These are phyloP conservation scores for Sesia bembeciformis DNA, from an alignment of 2,888 invertebrate genomes.

Conservation along the genomic window DNA sequence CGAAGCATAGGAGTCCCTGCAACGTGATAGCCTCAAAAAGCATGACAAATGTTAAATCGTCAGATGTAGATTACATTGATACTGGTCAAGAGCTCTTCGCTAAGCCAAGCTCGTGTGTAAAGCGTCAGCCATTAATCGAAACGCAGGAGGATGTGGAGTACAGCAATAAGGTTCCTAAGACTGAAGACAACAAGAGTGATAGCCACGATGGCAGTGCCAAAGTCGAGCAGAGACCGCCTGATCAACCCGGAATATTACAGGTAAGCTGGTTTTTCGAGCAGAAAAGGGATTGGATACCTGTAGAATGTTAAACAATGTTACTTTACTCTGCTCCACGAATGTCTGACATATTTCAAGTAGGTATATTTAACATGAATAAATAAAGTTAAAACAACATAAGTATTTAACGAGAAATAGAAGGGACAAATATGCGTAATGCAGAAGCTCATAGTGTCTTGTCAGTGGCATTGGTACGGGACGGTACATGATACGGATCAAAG, in stretches of 20 bases:
- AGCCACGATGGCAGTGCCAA: constrained; percentile 29
- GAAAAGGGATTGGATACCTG: no score
- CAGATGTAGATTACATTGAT: constrained; percentile 58
- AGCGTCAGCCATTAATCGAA: constrained; percentile 64
- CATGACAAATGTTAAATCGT: constrained; percentile 76
- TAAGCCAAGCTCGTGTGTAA: constrained; percentile 50
- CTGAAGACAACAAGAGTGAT: constrained; percentile 43
- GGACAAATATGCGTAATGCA: no score
- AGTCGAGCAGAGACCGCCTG: constrained; percentile 33
- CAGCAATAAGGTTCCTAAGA: constrained; percentile 69
- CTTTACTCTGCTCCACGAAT: no score
- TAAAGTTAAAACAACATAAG: no score
- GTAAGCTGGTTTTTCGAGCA: constrained; percentile 40
- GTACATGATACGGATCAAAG: no score
- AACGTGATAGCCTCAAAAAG: constrained; percentile 74
- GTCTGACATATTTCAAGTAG: no score
- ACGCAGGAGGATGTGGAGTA: constrained; percentile 58
- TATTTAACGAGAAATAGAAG: no score
- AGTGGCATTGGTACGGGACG: no score
- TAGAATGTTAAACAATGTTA: no score
- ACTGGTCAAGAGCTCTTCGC: constrained; percentile 49
- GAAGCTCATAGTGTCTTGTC: no score
- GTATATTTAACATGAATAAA: no score
- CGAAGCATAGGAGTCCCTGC: constrained; percentile 44
- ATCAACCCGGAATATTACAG: constrained; percentile 77